Base-by-base conservation (phyloP, 2,113 vertebrate species). In the Acanthochromis polyacanthus region DNA sequence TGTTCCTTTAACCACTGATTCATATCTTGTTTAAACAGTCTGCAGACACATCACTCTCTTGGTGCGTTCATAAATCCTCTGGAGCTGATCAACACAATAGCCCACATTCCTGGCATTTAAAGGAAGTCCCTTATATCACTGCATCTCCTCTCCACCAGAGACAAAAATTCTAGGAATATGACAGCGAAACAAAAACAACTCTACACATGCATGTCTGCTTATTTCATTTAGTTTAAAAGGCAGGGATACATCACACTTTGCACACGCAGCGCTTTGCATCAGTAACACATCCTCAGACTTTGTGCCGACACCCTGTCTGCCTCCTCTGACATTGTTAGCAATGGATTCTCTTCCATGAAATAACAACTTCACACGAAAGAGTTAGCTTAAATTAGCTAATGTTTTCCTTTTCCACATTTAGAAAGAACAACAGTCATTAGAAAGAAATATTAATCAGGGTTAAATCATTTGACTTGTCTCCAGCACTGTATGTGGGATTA, bases 21-120 rank as follows among this genome's bases (percentile, higher is more conserved):
- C 95, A 94, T 92, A 95, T 95, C 93, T 95, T 95, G 94, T 95
- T 94, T 95, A 94, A 95, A 95, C 94, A 95, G 94, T 77, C 80
- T 76, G 77, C 88, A 93, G 89, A 94, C 93, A 88, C 90, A 92
- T 90, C 75, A 83, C 66, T 70, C 88, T 57, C 52, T 90, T 88
- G 81, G 81, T 65, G 69, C 84, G 93, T 95, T 91, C 92, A 93
- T 94, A 94, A 94, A 95, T 94, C 87, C 93, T 95, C 89, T 72
- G 72, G 90, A 92, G 90, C 86, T 87, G 90, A 95, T 95, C 89
- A 93, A 94, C 92, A 95, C 95, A 95, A 95, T 95, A 87, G 94
- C 83, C 76, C 82, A 64, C 94, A 94, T 95, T 94, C 93, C 90
- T 89, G 81, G 67, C 81, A 90, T 94, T 85, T 80, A 88, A 81